phyloP scores from a whole-genome alignment of 2,113 vertebrate species.

The Cygnus buccinator region DNA sequence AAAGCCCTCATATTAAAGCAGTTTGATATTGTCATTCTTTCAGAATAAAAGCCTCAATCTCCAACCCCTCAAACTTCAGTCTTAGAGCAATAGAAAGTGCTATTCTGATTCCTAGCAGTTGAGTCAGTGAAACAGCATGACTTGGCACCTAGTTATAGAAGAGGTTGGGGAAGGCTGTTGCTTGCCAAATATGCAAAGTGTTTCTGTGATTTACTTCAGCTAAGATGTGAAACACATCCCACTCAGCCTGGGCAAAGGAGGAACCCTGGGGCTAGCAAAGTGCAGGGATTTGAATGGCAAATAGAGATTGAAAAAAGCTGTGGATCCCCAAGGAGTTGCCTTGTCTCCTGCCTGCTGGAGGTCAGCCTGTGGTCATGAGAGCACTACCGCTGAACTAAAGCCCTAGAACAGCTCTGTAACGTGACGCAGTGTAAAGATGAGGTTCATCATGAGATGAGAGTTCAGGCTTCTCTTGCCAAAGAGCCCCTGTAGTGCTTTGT shows the following conservation, averaged over 20 bases:
- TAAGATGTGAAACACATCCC: constrained; percentile 24
- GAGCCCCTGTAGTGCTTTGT: background rate
- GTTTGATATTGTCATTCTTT: background rate
- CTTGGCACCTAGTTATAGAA: constrained; percentile 37
- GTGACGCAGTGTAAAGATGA: background rate
- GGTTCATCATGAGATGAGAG: background rate
- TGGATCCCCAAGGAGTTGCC: background rate
- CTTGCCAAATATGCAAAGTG: constrained; percentile 41
- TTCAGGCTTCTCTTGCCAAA: background rate
- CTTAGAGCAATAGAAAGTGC: background rate
- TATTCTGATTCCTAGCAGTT: background rate
- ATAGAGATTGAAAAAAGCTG: background rate
- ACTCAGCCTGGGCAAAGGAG: background rate
- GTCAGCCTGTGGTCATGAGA: background rate
- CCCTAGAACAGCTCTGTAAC: background rate
- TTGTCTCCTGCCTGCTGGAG: background rate
- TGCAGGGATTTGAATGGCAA: background rate
- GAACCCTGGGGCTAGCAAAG: background rate
- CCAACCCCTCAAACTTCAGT: background rate
- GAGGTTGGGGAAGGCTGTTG: background rate
- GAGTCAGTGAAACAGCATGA: constrained; percentile 41
- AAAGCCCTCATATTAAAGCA: background rate
- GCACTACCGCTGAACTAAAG: background rate
- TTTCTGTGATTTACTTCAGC: constrained; percentile 46
- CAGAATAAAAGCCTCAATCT: background rate